Evolutionary conservation across 2,888 invertebrate genomes (phyloP).

Genomic region (Polydrusus cervinus): DNA sequence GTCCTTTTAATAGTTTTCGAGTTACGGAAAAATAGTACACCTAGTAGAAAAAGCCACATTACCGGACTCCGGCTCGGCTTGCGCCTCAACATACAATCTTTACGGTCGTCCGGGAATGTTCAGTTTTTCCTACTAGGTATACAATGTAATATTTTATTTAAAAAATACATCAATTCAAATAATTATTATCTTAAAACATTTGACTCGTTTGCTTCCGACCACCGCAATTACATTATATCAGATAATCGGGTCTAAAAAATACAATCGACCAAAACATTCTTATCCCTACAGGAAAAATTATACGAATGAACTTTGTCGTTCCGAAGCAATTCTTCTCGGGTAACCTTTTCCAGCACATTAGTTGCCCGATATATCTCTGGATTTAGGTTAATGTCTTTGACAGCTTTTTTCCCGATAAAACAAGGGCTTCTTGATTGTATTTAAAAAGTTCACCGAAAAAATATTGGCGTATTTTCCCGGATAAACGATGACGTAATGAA

Average conservation of each 20-base stretch:
- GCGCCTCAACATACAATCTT: too few relatives aligned
- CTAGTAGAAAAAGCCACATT: too few relatives aligned
- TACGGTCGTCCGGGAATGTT: too few relatives aligned
- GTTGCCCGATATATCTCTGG: slow-evolving; percentile 24
- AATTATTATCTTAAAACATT: too few relatives aligned
- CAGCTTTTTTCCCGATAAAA: slow-evolving; percentile 30
- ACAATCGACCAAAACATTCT: slow-evolving; percentile 12
- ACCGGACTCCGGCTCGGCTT: too few relatives aligned
- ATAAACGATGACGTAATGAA: slow-evolving; percentile 7
- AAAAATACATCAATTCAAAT: too few relatives aligned
- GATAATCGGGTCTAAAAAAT: background rate
- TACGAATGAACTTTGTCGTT: slow-evolving; percentile 27
- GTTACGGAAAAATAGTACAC: too few relatives aligned
- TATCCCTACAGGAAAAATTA: slow-evolving; percentile 23
- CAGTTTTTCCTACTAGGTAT: too few relatives aligned
- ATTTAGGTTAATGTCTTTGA: slow-evolving; percentile 33
- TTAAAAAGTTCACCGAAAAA: slow-evolving; percentile 28
- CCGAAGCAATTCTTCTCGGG: slow-evolving; percentile 25
- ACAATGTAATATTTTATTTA: too few relatives aligned
- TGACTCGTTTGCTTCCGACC: too few relatives aligned
- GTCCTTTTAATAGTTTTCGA: too few relatives aligned
- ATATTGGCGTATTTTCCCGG: slow-evolving; percentile 1
- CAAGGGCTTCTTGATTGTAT: slow-evolving; percentile 27
- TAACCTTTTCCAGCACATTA: slow-evolving; percentile 33
- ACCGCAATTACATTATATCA: background rate